phyloP scores from a whole-genome alignment of 2,888 invertebrate species.

The Acleris holmiana region DNA sequence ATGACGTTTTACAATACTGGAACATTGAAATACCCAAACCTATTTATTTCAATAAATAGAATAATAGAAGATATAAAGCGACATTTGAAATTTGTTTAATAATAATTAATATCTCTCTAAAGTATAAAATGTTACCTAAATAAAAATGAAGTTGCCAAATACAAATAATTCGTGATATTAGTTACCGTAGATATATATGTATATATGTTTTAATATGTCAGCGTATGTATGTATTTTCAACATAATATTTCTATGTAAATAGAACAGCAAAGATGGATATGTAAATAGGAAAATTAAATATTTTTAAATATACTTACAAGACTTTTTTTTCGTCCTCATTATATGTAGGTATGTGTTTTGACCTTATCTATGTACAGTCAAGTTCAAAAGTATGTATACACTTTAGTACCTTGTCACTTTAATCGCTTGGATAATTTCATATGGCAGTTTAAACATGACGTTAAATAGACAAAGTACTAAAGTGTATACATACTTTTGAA shows the following conservation, averaged over 20 bases:
- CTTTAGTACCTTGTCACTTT: no score
- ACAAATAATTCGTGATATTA: conserved; percentile 74
- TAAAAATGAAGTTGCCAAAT: conserved; percentile 52
- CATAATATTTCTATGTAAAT: conserved; percentile 65
- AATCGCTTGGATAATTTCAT: no score
- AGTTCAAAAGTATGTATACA: no score
- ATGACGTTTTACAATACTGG: conserved; percentile 51
- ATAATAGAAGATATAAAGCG: no score
- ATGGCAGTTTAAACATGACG: no score
- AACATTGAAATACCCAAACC: conserved; percentile 61
- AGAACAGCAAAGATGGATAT: conserved; percentile 62
- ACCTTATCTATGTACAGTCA: no score
- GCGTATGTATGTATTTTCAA: conserved; percentile 54
- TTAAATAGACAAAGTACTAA: no score
- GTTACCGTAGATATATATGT: conserved; percentile 71
- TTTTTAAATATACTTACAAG: conserved; percentile 65
- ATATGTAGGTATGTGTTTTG: no score
- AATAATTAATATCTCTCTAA: neutral
- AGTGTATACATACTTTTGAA: no score
- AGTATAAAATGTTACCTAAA: conserved; percentile 15
- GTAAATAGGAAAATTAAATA: conserved; percentile 71
- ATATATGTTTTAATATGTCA: conserved; percentile 46
- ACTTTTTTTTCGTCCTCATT: no score
- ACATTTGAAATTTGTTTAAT: neutral
- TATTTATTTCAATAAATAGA: conserved; percentile 69